phyloP scores from a whole-genome alignment of 2,888 invertebrate genomes.

The Drosophila algonquin region DNA sequence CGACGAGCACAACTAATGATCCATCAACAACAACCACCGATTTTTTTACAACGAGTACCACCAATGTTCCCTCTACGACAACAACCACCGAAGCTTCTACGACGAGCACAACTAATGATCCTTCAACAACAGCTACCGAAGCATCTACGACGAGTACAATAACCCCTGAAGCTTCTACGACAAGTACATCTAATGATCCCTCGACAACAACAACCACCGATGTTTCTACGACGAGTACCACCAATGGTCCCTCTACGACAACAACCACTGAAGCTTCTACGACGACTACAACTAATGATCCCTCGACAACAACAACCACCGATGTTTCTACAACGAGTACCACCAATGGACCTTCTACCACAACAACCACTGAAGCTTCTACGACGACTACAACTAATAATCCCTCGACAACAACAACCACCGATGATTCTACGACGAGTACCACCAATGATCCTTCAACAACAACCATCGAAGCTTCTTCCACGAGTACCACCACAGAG shows the following conservation, averaged over 20 bases:
- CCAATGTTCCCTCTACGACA: not conserved
- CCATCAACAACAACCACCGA: not conserved
- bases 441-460: not conserved
- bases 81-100: not conserved
- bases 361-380: not conserved
- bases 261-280: not conserved
- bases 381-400: not conserved
- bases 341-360: not conserved
- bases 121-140: not conserved
- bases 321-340: not conserved
- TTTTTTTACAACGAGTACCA: not conserved
- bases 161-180: not conserved
- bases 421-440: not conserved
- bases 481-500: not conserved
- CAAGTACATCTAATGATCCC: not conserved
- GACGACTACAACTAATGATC: not conserved
- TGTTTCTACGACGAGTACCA: not conserved
- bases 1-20: not conserved
- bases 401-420: not conserved
- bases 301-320: constrained; percentile 1
- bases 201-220: not conserved
- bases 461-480: not conserved
- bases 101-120: not conserved
- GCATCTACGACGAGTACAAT: not conserved
- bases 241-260: too few relatives aligned